Percentiles rank a stretch among this genome's conserved stretches.
phyloP scores from a whole-genome alignment of 2,888 invertebrate species.

The Crioceris asparagi region DNA sequence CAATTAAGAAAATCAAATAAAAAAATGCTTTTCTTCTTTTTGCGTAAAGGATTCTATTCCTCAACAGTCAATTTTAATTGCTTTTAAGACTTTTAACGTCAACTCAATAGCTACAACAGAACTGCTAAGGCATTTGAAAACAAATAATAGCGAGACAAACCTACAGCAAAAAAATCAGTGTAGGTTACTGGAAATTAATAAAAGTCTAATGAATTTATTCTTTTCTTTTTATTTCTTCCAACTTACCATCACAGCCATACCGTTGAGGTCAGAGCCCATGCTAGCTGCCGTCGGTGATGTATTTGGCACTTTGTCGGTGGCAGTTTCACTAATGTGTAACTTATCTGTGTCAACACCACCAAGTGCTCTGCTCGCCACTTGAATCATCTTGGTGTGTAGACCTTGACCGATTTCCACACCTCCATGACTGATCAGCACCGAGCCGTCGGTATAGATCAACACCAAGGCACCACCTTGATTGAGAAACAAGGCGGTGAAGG shows the following conservation, averaged over 20 bases:
- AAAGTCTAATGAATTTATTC: too few species aligned
- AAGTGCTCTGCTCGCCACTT: conserved; percentile 69
- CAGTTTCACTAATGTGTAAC: conserved; percentile 73
- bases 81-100: too few species aligned
- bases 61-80: too few species aligned
- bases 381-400: conserved; percentile 90
- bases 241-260: conserved; percentile 71
- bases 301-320: conserved; percentile 87
- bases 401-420: conserved; percentile 99
- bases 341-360: conserved; percentile 57
- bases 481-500: conserved; percentile 62
- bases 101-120: too few species aligned
- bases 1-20: too few species aligned
- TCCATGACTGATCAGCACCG: conserved; percentile 78
- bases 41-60: too few species aligned
- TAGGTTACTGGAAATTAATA: too few species aligned
- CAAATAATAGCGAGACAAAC: too few species aligned
- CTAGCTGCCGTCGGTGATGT: conserved; percentile 85
- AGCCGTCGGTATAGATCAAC: conserved; percentile 78
- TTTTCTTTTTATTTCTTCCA: too few species aligned
- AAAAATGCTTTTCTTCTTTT: too few species aligned
- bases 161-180: too few species aligned
- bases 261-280: conserved; percentile 80
- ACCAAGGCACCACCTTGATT: conserved; percentile 85
- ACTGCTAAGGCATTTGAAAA: too few species aligned